Evolutionary conservation across 2,797 vertebrate species (phyloP).

Genomic region (Falco novaeseelandiae): DNA sequence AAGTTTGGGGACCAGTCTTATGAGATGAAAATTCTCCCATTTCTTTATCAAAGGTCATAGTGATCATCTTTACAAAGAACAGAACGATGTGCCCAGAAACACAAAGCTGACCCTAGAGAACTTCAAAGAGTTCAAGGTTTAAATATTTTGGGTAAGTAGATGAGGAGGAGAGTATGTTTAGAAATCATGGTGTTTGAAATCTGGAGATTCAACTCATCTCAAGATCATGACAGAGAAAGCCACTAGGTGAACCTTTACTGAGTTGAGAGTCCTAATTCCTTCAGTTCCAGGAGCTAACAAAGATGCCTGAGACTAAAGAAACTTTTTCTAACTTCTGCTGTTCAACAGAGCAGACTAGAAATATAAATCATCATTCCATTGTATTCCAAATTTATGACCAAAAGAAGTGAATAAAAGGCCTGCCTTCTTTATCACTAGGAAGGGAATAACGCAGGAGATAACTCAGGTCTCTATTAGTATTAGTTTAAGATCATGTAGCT

Average conservation of each 20-base stretch:
- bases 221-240: neutral
- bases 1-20: neutral
- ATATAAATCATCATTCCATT: neutral
- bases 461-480: neutral
- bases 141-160: neutral
- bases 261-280: neutral
- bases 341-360: neutral
- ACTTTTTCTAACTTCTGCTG: neutral
- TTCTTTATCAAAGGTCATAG: neutral
- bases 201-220: neutral
- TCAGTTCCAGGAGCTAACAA: neutral
- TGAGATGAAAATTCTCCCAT: neutral
- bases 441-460: neutral
- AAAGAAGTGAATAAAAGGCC: neutral
- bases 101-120: neutral
- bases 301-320: neutral
- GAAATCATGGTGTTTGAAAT: neutral
- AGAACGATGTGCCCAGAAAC: neutral
- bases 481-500: neutral
- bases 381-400: neutral
- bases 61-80: neutral
- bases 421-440: neutral
- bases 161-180: neutral
- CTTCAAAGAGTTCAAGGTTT: neutral
- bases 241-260: neutral